Evolutionary conservation across 2,113 vertebrate genomes (phyloP).

Genomic region (Regulus satrapa): DNA sequence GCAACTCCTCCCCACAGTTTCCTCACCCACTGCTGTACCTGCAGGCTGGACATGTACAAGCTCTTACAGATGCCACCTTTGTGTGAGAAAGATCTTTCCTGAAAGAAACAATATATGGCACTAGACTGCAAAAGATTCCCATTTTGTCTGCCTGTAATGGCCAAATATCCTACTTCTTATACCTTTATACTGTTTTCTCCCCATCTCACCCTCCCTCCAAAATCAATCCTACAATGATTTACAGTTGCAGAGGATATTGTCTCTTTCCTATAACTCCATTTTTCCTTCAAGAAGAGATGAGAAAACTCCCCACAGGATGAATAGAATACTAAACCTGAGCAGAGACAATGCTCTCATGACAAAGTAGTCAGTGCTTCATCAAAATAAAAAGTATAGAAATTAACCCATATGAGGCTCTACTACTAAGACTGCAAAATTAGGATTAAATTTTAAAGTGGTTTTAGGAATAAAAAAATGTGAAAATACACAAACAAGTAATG

Average conservation of each 20-base stretch:
- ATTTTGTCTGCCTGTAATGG: neutral
- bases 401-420: neutral
- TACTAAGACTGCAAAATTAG: neutral
- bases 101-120: neutral
- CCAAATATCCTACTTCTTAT: neutral
- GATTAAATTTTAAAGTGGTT: neutral
- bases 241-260: neutral
- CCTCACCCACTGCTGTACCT: neutral
- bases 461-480: neutral
- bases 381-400: neutral
- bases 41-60: neutral
- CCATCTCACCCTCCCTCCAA: neutral
- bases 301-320: neutral
- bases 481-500: neutral
- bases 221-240: conserved; percentile 25
- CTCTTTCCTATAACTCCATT: conserved; percentile 3
- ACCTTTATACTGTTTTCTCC: neutral
- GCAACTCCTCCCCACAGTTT: neutral
- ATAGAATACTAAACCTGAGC: neutral
- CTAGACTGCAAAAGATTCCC: neutral
- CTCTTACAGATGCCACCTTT: neutral
- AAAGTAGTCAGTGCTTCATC: neutral
- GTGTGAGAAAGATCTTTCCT: neutral
- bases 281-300: conserved; percentile 22
- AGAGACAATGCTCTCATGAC: neutral